These are phyloP conservation scores for Tachycineta bicolor DNA, from an alignment of 2,113 vertebrate species.

Conservation along the genomic window DNA sequence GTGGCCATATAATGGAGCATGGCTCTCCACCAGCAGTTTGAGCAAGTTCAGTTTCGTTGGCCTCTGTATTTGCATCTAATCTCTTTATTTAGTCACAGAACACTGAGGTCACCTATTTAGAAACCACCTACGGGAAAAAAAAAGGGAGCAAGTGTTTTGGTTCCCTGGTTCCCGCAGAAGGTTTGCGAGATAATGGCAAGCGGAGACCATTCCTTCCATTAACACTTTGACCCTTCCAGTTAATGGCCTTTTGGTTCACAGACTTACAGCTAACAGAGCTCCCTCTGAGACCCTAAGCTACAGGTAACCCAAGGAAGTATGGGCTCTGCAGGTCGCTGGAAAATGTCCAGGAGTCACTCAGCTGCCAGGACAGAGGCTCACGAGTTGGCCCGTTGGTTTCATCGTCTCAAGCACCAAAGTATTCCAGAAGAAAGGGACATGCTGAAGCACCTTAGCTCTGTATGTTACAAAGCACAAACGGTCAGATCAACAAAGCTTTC, in stretches of 20 bases:
- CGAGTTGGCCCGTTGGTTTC: neutral
- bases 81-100: slow-evolving; percentile 66
- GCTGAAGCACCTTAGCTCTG: neutral
- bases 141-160: slow-evolving; percentile 42
- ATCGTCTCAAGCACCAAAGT: neutral
- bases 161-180: slow-evolving; percentile 48
- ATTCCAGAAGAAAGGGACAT: neutral
- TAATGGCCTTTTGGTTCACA: slow-evolving; percentile 71
- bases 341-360: neutral
- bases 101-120: slow-evolving; percentile 66
- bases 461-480: neutral
- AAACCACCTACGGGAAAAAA: slow-evolving; percentile 61
- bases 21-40: neutral
- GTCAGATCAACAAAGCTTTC: neutral
- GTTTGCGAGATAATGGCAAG: slow-evolving; percentile 64
- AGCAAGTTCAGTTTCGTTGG: slow-evolving; percentile 54
- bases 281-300: slow-evolving; percentile 32
- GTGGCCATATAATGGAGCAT: slow-evolving; percentile 4
- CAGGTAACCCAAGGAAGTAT: slow-evolving; percentile 28
- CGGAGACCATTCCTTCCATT: slow-evolving; percentile 73
- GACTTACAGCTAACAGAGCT: slow-evolving; percentile 55
- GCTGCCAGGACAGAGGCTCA: neutral
- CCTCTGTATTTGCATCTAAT: slow-evolving; percentile 69
- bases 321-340: slow-evolving; percentile 17
- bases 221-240: slow-evolving; percentile 74